Percentiles rank a stretch among this genome's conserved stretches.
phyloP scores from a whole-genome alignment of 2,888 invertebrate species.

The Tenthredo livida region DNA sequence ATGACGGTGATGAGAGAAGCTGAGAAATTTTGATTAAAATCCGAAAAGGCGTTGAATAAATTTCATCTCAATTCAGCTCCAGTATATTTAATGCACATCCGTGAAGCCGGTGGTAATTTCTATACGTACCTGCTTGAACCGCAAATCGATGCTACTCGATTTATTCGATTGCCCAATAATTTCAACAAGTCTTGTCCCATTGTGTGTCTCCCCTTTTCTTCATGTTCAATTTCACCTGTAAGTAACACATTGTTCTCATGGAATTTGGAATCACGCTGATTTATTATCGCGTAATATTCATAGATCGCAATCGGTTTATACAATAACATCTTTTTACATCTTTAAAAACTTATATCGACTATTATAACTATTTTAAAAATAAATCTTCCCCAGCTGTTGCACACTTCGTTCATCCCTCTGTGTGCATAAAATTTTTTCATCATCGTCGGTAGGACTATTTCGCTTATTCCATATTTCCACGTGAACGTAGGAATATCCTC shows the following conservation, averaged over 20 bases:
- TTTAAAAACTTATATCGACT: neutral
- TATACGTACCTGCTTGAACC: neutral
- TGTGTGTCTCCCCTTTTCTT: neutral
- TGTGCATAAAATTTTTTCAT: neutral
- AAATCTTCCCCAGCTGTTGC: neutral
- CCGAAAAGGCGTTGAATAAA: neutral
- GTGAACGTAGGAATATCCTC: neutral
- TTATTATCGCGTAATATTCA: too few relatives aligned
- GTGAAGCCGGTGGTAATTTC: neutral
- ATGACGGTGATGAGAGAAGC: neutral
- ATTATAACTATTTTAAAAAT: neutral
- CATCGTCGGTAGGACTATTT: too few relatives aligned
- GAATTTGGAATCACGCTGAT: too few relatives aligned
- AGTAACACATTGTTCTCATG: too few relatives aligned
- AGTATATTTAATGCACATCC: neutral
- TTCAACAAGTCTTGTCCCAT: neutral
- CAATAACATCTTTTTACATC: constrained; percentile 1
- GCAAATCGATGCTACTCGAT: neutral
- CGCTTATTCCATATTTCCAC: neutral
- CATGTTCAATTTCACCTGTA: too few relatives aligned
- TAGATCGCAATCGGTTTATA: too few relatives aligned
- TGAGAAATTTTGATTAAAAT: constrained; percentile 7
- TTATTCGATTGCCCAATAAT: neutral
- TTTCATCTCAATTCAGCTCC: neutral
- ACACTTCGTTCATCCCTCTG: neutral